Evolutionary conservation across 2,113 vertebrate species (phyloP).

Genomic region (Mobula hypostoma): DNA sequence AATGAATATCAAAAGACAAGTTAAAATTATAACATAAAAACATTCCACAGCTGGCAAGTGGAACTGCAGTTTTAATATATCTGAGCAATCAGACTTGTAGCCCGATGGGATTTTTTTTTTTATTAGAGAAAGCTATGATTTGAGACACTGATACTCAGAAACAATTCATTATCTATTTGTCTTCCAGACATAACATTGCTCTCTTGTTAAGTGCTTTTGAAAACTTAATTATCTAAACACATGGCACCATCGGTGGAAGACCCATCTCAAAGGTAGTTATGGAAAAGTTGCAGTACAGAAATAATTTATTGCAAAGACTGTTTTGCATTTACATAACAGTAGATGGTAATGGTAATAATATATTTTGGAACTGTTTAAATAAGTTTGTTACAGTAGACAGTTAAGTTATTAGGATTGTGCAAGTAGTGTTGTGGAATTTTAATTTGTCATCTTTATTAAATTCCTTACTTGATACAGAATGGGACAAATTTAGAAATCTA

Average conservation of each 20-base stretch:
- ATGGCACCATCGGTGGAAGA: neutral
- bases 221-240: slow-evolving; percentile 34
- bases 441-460: neutral
- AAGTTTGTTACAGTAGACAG: neutral
- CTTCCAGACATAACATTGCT: slow-evolving; percentile 21
- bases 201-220: slow-evolving; percentile 7
- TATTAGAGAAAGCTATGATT: slow-evolving; percentile 23
- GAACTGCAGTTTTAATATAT: neutral
- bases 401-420: neutral
- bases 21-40: neutral
- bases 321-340: neutral
- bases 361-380: slow-evolving; percentile 16
- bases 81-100: neutral
- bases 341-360: neutral
- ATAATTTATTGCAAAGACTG: slow-evolving; percentile 3
- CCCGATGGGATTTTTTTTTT: neutral
- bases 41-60: neutral
- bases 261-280: slow-evolving; percentile 19
- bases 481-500: neutral
- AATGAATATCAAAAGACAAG: neutral
- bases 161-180: slow-evolving; percentile 35
- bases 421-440: neutral
- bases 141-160: slow-evolving; percentile 18
- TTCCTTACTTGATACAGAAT: neutral
- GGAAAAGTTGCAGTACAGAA: neutral